Evolutionary conservation across 2,797 vertebrate species (phyloP), one percentile per base, ranked within the genome.

Genomic region (Syngnathus acus): DNA sequence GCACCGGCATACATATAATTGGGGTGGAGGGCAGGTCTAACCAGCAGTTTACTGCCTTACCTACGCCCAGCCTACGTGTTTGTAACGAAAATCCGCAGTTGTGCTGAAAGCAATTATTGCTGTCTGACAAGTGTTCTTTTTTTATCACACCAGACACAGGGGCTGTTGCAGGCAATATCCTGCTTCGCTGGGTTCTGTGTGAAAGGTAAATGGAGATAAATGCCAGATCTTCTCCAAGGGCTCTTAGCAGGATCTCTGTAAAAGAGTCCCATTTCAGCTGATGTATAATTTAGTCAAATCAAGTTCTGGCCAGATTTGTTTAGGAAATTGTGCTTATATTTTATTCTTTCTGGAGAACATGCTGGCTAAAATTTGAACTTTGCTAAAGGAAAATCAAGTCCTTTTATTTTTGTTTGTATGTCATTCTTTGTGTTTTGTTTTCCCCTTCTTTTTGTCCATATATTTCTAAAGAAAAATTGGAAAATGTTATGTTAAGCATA

Each of bases 401-500:
- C 40, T 66, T 72, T 72, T 73, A 72, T 79, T 84, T 77, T 74
- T 80, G 66, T 54, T 85, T 68, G 57, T 83, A 88, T 74, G 65
- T 70, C 73, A 70, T 83, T 82, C 16, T 66, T 75, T 84, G 10
- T 66, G 75, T 77, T 75, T 71, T 59, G 17, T 9, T 51, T 65
- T 8, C 39, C 43, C 62, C 19, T 37, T 66, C 71, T 79, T 73
- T 83, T 80, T 81, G 72, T 89, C 80, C 82, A 83, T 83, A 73
- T 80, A 74, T 81, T 89, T 82, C 78, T 79, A 63, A 43, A 23
- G 77, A 71, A 75, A 82, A 68, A 79, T 83, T 82, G 74, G 70
- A 86, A 87, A 82, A 82, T 85, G 76, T 90, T 78, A 84, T 80
- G 78, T 87, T 81, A 85, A 84, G 79, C 88, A 89, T 89, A 88